These are phyloP conservation scores for Willisornis vidua DNA, from an alignment of 2,113 vertebrate genomes.

Conservation along the genomic window DNA sequence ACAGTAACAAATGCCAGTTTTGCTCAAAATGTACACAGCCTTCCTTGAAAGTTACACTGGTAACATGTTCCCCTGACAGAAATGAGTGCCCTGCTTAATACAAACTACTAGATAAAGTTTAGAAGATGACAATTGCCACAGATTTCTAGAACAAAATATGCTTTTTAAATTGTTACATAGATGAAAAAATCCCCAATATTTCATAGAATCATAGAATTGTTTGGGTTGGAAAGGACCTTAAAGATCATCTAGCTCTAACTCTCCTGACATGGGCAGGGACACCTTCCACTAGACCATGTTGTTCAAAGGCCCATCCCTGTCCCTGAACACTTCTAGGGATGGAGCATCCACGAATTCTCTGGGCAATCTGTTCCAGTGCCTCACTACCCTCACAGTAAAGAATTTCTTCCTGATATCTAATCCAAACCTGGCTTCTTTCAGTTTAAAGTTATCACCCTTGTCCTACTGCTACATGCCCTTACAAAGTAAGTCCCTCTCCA, in stretches of 20 bases:
- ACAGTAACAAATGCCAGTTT: neutral
- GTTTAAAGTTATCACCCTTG: neutral
- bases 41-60: neutral
- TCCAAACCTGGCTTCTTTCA: neutral
- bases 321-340: neutral
- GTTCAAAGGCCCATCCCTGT: neutral
- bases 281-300: neutral
- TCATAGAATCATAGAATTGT: neutral
- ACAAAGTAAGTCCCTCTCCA: too few relatives aligned
- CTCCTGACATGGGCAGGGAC: neutral
- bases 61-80: fast-evolving
- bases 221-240: neutral
- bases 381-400: neutral
- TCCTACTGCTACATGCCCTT: too few relatives aligned
- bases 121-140: neutral
- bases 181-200: neutral
- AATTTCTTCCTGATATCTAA: neutral
- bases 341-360: neutral
- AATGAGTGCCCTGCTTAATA: neutral
- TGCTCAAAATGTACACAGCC: neutral
- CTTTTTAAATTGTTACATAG: neutral
- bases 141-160: neutral
- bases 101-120: neutral
- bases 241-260: neutral
- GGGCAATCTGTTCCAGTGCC: neutral